Evolutionary conservation across 2,797 vertebrate species (phyloP).

Genomic region (Euthynnus affinis): DNA sequence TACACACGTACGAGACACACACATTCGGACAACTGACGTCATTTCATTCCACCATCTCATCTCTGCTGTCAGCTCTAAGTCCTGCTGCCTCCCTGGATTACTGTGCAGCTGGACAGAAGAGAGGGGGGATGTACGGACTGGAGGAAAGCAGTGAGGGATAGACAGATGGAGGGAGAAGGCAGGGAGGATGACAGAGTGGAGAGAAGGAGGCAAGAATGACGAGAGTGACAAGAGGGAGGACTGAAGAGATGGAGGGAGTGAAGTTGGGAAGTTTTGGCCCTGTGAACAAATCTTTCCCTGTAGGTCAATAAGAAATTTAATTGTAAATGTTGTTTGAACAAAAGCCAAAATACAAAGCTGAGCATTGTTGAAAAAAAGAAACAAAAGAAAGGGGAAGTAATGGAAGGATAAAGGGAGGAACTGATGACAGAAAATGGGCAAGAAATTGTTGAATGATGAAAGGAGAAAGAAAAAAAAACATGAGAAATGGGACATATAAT

Average conservation of each 20-base stretch:
- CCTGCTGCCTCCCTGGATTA: constrained; percentile 82
- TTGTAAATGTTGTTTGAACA: not conserved
- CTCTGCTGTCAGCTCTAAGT: constrained; percentile 80
- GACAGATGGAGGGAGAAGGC: constrained; percentile 49
- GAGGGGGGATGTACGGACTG: constrained; percentile 44
- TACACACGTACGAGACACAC: constrained; percentile 47
- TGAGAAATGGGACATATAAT: not conserved
- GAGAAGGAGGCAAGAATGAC: constrained; percentile 37
- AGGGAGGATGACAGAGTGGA: constrained; percentile 46
- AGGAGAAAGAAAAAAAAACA: constrained; percentile 3
- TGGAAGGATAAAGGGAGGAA: constrained; percentile 23
- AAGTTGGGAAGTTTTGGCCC: constrained; percentile 7
- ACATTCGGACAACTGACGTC: constrained; percentile 76
- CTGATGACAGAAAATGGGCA: constrained; percentile 16
- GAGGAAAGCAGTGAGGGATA: constrained; percentile 50
- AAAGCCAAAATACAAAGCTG: constrained; percentile 21
- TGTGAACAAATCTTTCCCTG: constrained; percentile 41
- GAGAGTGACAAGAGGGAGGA: constrained; percentile 16
- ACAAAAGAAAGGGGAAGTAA: constrained; percentile 20
- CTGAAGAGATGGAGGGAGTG: constrained; percentile 18
- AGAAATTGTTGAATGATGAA: constrained; percentile 43
- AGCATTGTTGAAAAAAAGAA: constrained; percentile 23
- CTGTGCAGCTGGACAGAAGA: constrained; percentile 77
- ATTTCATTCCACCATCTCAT: constrained; percentile 84
- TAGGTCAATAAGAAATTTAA: constrained; percentile 5